Evolutionary conservation across 2,888 invertebrate species (phyloP).

Genomic region (Diogma glabrata): DNA sequence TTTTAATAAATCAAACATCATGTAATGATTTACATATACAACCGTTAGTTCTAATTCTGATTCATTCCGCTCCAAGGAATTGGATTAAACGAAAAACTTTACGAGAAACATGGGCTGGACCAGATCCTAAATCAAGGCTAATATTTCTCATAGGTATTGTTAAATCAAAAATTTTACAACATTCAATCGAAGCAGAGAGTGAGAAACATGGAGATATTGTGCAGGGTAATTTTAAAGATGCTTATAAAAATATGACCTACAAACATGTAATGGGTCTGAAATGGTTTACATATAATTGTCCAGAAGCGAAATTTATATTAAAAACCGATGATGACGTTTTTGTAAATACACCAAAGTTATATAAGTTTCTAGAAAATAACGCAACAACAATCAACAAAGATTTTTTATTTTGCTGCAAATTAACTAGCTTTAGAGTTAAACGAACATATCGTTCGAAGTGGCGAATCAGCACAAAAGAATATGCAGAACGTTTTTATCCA

Average conservation of each 20-base stretch:
- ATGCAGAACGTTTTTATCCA: conserved; percentile 51
- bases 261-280: conserved; percentile 75
- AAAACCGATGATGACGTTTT: conserved; percentile 72
- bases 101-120: conserved; percentile 60
- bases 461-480: conserved; percentile 59
- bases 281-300: conserved; percentile 62
- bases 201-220: conserved; percentile 51
- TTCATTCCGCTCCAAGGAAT: conserved; percentile 59
- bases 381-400: conserved; percentile 17
- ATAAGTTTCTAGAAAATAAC: conserved; percentile 37
- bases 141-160: conserved; percentile 56
- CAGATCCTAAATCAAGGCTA: conserved; percentile 42
- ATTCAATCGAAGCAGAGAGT: conserved; percentile 42
- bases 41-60: conserved; percentile 49
- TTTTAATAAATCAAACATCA: conserved; percentile 45
- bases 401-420: conserved; percentile 49
- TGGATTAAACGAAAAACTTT: conserved; percentile 51
- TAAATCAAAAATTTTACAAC: conserved; percentile 29
- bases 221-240: conserved; percentile 64
- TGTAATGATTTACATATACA: conserved; percentile 37
- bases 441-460: conserved; percentile 61
- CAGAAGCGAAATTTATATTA: conserved; percentile 51
- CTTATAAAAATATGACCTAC: conserved; percentile 71
- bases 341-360: conserved; percentile 52
- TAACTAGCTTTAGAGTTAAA: conserved; percentile 41